Evolutionary conservation across 1,140 invertebrate genomes (phyloP).

Genomic region (Coptotermes formosanus): DNA sequence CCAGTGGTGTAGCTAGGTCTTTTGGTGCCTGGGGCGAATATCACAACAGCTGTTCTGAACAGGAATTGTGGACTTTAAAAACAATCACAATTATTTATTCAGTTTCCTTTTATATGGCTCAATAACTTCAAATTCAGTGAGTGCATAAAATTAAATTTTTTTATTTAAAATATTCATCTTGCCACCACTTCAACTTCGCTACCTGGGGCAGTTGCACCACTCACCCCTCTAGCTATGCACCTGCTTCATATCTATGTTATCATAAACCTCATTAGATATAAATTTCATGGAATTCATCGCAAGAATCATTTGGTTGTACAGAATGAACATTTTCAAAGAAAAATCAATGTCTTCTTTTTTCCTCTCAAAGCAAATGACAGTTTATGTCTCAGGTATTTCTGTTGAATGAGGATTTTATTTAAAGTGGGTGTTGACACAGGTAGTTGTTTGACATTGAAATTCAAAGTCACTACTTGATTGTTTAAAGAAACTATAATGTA

Average conservation of each 20-base stretch:
- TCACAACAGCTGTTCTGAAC: no score
- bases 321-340: not conserved
- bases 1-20: no score
- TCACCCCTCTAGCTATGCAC: not conserved
- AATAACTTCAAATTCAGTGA: no score
- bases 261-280: not conserved
- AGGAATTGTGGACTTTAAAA: no score
- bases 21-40: no score
- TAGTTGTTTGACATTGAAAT: not conserved
- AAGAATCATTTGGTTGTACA: not conserved
- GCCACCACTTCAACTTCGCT: no score
- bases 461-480: not conserved
- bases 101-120: no score
- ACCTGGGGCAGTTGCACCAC: no score
- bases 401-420: slow-evolving; percentile 10
- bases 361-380: not conserved
- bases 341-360: not conserved
- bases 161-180: no score
- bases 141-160: no score
- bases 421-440: slow-evolving; percentile 18
- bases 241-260: not conserved
- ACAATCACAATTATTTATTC: no score
- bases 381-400: not conserved
- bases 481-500: slow-evolving; percentile 20
- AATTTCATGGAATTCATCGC: not conserved